A percentile compares a stretch with the other conserved stretches of the same genome.
Conservation (phyloP, 1,140 invertebrate species). For the Phthorimaea operculella region DNA sequence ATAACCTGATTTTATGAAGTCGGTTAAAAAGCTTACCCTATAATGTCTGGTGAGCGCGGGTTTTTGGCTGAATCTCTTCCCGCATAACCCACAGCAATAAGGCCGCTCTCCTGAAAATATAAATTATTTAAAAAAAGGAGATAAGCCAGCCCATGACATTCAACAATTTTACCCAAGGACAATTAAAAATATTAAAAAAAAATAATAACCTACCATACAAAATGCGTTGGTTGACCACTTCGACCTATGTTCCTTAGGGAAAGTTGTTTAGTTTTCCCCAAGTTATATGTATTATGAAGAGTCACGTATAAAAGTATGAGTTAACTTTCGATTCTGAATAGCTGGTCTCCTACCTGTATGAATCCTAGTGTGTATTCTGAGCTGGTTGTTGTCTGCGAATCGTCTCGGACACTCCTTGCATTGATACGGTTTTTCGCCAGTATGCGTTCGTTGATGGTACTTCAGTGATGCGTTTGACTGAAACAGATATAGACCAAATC, state of each 20-base stretch:
- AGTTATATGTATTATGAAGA: too few relatives aligned
- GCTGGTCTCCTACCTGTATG: slow-evolving; percentile 30
- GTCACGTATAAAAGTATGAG: too few relatives aligned
- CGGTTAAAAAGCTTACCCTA: slow-evolving; percentile 22
- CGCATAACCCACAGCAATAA: slow-evolving; percentile 28
- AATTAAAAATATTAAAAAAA: too few relatives aligned
- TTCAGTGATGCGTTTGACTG: slow-evolving; percentile 33
- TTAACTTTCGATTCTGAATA: too few relatives aligned
- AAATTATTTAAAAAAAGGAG: too few relatives aligned
- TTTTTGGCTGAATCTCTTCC: slow-evolving; percentile 36
- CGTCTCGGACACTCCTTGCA: slow-evolving; percentile 71
- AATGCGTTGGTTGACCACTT: too few relatives aligned
- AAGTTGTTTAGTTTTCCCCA: too few relatives aligned
- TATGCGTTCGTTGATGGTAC: slow-evolving; percentile 71
- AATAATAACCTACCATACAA: too few relatives aligned
- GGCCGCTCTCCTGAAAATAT: slow-evolving; percentile 29
- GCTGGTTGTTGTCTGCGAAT: slow-evolving; percentile 19
- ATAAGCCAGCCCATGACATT: too few relatives aligned
- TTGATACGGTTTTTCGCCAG: slow-evolving; percentile 76
- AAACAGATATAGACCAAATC: slow-evolving; percentile 3
- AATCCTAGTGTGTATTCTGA: slow-evolving; percentile 23
- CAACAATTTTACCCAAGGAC: too few relatives aligned
- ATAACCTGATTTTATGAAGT: too few relatives aligned
- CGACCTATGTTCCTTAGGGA: too few relatives aligned
- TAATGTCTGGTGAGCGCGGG: slow-evolving; percentile 39